Evolutionary conservation across 23 tunicate genomes (phyloP).

Genomic region (Halocynthia roretzi): DNA sequence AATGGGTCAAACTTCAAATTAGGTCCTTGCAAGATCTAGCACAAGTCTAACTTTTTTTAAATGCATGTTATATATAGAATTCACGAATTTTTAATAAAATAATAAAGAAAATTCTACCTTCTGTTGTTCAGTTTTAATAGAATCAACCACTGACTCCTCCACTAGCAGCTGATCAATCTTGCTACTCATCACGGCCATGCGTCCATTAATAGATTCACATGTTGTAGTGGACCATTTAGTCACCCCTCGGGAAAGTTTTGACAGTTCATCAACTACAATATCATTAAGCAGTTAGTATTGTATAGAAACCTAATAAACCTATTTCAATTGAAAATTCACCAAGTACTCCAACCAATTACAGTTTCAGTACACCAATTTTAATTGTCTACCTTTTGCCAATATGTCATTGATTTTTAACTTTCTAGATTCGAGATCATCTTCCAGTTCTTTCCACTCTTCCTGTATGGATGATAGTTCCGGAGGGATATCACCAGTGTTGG

Average conservation of each 20-base stretch:
- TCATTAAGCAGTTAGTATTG: no score
- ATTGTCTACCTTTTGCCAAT: background rate
- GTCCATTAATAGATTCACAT: slow-evolving; percentile 16
- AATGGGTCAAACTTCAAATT: no score
- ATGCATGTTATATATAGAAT: no score
- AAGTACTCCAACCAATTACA: no score
- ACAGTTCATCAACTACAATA: slow-evolving; percentile 2
- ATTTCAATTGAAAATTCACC: no score
- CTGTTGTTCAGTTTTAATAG: slow-evolving; percentile 7
- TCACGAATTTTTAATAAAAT: no score
- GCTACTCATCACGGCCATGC: background rate
- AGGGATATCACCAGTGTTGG: slow-evolving; percentile 3
- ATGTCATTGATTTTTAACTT: background rate
- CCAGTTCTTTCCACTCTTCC: slow-evolving; percentile 1
- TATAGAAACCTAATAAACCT: no score
- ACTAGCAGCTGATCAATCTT: background rate
- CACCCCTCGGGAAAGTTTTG: slow-evolving; percentile 26
- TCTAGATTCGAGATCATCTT: slow-evolving; percentile 10
- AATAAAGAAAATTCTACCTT: background rate
- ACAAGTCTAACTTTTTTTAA: no score
- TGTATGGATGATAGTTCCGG: background rate
- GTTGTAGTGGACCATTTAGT: slow-evolving; percentile 41
- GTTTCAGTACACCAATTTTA: no score
- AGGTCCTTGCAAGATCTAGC: no score
- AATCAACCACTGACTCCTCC: slow-evolving; percentile 1